Conservation (phyloP, 2,113 vertebrate species). For the Pollachius pollachius region DNA sequence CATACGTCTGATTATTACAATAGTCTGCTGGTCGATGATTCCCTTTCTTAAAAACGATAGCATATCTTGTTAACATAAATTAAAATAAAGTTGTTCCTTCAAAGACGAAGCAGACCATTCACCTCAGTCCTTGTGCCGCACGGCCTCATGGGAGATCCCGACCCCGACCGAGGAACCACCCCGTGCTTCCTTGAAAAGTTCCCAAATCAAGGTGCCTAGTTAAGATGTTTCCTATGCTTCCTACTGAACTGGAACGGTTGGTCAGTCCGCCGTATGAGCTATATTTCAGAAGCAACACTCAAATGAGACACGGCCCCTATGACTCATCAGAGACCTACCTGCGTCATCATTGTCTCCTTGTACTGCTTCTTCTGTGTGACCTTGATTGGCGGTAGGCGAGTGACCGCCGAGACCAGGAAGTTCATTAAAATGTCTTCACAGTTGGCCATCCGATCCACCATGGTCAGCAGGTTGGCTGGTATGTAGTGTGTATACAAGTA, state of each 20-base stretch:
- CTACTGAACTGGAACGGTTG: not conserved
- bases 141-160: too few relatives aligned
- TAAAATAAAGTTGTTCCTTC: too few relatives aligned
- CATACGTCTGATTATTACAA: too few relatives aligned
- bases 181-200: too few relatives aligned
- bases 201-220: too few relatives aligned
- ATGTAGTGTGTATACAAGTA: constrained; percentile 75
- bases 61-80: too few relatives aligned
- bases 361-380: constrained; percentile 83
- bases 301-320: not conserved
- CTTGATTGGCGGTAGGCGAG: constrained; percentile 78
- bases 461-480: constrained; percentile 63
- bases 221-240: too few relatives aligned
- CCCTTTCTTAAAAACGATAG: too few relatives aligned
- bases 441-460: constrained; percentile 75
- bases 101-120: too few relatives aligned
- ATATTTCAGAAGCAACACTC: not conserved
- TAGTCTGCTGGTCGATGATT: too few relatives aligned
- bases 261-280: not conserved
- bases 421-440: constrained; percentile 83
- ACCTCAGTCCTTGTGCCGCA: too few relatives aligned
- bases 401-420: constrained; percentile 76
- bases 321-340: constrained; percentile 50
- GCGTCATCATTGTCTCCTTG: constrained; percentile 80
- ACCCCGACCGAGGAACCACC: too few relatives aligned